These are phyloP conservation scores for Magallana nippona DNA, from an alignment of 2,888 invertebrate species.

Conservation along the genomic window DNA sequence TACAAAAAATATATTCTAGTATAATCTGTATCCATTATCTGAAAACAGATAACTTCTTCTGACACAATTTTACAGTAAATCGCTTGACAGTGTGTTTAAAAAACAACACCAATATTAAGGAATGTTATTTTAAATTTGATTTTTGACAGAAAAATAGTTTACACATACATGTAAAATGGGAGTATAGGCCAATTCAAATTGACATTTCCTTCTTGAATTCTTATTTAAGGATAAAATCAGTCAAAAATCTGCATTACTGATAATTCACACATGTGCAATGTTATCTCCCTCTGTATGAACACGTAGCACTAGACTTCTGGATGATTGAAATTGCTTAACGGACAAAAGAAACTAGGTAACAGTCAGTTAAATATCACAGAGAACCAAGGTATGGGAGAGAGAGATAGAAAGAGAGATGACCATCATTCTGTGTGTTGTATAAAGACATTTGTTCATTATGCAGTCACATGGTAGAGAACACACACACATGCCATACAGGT, in stretches of 20 bases:
- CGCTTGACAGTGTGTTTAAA: not conserved
- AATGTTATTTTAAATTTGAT: slow-evolving; percentile 7
- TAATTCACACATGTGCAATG: not conserved
- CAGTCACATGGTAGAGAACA: not conserved
- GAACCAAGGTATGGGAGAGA: slow-evolving; percentile 26
- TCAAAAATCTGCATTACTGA: not conserved
- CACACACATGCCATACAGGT: not conserved
- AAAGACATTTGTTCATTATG: slow-evolving; percentile 28
- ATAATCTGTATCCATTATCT: no score
- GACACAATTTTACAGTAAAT: no score
- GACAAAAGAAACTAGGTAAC: slow-evolving; percentile 4
- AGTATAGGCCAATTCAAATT: not conserved
- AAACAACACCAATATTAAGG: not conserved
- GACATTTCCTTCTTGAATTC: not conserved
- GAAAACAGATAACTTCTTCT: no score
- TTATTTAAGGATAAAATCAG: not conserved
- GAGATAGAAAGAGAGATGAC: not conserved
- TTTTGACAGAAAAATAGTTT: not conserved
- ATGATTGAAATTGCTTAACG: not conserved
- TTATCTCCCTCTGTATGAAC: not conserved
- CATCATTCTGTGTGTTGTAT: slow-evolving; percentile 13
- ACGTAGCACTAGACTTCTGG: slow-evolving; percentile 10
- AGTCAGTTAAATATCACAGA: slow-evolving; percentile 27
- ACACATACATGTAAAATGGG: no score
- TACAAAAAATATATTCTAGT: no score